Evolutionary conservation across 1,140 invertebrate species (phyloP).

Genomic region (Saxidomus purpurata): DNA sequence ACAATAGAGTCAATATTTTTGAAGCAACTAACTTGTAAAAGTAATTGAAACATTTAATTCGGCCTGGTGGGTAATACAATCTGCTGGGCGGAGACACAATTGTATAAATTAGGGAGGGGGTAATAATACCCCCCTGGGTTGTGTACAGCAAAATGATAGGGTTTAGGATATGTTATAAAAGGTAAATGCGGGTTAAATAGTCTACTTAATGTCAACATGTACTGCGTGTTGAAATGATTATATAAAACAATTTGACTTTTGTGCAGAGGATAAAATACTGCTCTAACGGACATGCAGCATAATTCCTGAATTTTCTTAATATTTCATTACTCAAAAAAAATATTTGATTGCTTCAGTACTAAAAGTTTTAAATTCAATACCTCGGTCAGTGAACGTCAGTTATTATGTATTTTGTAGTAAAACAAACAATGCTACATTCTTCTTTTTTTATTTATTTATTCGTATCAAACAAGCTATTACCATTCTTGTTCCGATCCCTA

Average conservation of each 20-base stretch:
- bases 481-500: no score
- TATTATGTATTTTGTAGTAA: no score
- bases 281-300: no score
- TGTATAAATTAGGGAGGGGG: slow-evolving; percentile 31
- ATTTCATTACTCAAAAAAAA: no score
- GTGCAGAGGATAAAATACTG: background rate
- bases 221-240: slow-evolving; percentile 28
- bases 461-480: no score
- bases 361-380: no score
- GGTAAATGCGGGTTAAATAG: slow-evolving; percentile 48
- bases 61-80: slow-evolving; percentile 6
- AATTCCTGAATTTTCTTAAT: no score
- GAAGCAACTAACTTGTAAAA: slow-evolving; percentile 41
- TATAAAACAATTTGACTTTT: background rate
- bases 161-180: slow-evolving; percentile 31
- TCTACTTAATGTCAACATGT: slow-evolving; percentile 53
- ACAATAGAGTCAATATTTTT: slow-evolving; percentile 53
- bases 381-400: no score
- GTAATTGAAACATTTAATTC: slow-evolving; percentile 48
- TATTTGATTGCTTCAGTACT: no score
- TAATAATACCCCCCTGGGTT: slow-evolving; percentile 41
- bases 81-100: slow-evolving; percentile 30
- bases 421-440: no score
- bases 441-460: no score
- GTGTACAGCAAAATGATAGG: slow-evolving; percentile 48